phyloP scores from a whole-genome alignment of 2,113 vertebrate genomes.

The Sus scrofa region DNA sequence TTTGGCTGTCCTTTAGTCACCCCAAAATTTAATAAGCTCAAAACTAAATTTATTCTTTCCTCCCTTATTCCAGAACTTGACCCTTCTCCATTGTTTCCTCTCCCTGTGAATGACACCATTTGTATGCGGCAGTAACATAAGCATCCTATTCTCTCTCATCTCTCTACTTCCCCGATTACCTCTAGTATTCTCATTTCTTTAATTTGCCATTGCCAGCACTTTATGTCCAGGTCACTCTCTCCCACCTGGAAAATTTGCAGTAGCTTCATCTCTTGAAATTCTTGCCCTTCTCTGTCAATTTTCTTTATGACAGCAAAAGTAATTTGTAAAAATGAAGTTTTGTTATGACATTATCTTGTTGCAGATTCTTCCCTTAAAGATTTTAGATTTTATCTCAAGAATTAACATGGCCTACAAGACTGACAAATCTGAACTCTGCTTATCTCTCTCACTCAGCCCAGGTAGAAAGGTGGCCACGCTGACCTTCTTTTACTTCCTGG shows the following conservation, averaged over 20 bases:
- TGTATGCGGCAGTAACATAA: neutral
- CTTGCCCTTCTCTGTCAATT: neutral
- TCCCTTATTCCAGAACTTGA: neutral
- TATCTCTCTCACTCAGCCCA: neutral
- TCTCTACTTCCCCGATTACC: neutral
- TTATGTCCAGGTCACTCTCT: neutral
- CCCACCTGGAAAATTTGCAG: neutral
- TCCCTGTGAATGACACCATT: neutral
- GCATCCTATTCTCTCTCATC: neutral
- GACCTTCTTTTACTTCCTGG: neutral
- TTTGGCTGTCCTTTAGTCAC: neutral
- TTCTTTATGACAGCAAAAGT: neutral
- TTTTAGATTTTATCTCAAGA: conserved; percentile 36
- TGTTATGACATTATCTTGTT: neutral
- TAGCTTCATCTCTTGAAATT: neutral
- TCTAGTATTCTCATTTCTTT: neutral
- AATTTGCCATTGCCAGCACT: neutral
- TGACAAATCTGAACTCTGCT: neutral
- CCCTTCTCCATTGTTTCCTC: neutral
- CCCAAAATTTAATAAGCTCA: neutral
- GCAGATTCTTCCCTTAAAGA: neutral
- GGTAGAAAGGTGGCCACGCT: neutral
- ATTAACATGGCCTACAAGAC: neutral
- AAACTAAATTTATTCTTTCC: neutral
- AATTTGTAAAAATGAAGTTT: conserved; percentile 10